These are phyloP conservation scores for Elaphurus davidianus DNA, from an alignment of 2,113 vertebrate genomes.

Conservation along the genomic window DNA sequence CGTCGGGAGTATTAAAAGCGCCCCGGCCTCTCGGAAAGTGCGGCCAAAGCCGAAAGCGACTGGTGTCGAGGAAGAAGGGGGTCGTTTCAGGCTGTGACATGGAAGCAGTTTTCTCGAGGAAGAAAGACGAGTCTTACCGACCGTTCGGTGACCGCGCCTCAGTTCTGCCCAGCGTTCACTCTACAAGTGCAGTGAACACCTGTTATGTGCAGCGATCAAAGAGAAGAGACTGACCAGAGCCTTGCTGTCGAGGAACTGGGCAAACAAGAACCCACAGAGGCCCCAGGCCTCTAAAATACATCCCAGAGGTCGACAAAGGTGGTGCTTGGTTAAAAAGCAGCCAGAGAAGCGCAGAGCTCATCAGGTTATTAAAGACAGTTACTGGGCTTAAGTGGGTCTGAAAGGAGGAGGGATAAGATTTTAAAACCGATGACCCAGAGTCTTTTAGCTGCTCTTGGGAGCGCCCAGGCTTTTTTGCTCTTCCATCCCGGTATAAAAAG, in stretches of 20 bases:
- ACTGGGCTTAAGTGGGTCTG: neutral
- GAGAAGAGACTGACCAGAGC: neutral
- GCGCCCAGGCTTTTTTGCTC: neutral
- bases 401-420: neutral
- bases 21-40: neutral
- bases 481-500: neutral
- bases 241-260: too few species aligned
- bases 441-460: too few species aligned
- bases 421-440: neutral
- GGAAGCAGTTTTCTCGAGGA: neutral
- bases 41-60: neutral
- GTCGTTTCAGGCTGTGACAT: neutral
- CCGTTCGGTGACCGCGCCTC: neutral
- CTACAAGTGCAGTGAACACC: accelerated
- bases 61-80: neutral
- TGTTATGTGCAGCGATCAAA: accelerated
- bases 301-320: neutral
- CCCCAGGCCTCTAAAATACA: neutral
- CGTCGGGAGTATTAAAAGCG: neutral
- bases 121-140: neutral
- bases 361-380: too few species aligned
- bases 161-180: neutral
- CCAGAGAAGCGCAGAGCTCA: neutral
- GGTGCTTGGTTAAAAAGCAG: neutral
- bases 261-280: neutral